These are phyloP conservation scores for Cryptoblepharus egeriae DNA, from an alignment of 2,797 vertebrate species.

Conservation along the genomic window DNA sequence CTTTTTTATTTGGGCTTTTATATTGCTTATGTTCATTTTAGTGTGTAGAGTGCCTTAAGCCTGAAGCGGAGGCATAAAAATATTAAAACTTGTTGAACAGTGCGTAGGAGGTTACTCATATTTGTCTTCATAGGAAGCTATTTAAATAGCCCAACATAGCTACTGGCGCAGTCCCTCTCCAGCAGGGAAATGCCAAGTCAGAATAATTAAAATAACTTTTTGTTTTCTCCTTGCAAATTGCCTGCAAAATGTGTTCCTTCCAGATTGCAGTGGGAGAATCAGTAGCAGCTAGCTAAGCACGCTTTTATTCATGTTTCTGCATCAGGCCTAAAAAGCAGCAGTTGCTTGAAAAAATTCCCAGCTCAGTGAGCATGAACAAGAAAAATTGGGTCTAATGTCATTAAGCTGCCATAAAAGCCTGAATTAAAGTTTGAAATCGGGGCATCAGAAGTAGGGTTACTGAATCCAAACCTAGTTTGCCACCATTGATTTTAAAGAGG, in stretches of 20 bases:
- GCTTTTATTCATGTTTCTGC: fast-evolving
- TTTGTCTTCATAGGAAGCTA: not conserved
- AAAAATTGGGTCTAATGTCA: not conserved
- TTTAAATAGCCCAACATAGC: too few species aligned
- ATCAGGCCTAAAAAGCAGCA: not conserved
- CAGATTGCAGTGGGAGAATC: constrained; percentile 29
- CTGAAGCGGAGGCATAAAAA: not conserved
- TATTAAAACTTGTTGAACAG: not conserved
- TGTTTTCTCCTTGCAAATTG: constrained; percentile 55
- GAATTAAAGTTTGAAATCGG: too few species aligned
- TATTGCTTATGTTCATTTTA: not conserved
- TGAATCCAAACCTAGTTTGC: not conserved
- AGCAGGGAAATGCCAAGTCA: constrained; percentile 54
- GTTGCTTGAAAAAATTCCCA: constrained; percentile 33
- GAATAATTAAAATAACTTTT: constrained; percentile 61
- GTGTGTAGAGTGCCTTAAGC: not conserved
- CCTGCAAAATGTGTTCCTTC: constrained; percentile 45
- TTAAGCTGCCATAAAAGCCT: not conserved
- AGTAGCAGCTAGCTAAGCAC: constrained; percentile 10
- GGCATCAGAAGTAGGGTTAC: too few species aligned
- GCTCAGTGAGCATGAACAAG: constrained; percentile 11
- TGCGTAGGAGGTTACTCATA: not conserved
- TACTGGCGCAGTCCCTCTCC: not conserved
- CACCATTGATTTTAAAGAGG: not conserved
- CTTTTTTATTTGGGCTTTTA: not conserved